phyloP scores from a whole-genome alignment of 2,888 invertebrate species.

The Epinotia demarniana region DNA sequence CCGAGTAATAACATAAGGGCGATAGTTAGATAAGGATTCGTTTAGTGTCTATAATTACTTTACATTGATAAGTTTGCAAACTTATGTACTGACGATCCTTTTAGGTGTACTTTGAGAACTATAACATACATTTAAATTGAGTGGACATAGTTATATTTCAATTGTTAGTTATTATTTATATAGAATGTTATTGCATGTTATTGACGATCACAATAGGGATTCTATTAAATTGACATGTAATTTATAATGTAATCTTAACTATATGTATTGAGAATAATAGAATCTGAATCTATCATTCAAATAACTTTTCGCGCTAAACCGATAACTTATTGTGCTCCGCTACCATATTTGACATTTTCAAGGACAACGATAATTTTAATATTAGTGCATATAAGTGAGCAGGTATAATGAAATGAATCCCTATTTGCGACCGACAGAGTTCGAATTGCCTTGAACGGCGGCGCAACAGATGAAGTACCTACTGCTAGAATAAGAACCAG shows the following conservation, averaged over 20 bases:
- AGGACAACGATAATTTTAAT: constrained; percentile 5
- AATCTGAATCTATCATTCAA: too few species aligned
- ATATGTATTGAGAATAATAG: too few species aligned
- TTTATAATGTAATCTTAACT: too few species aligned
- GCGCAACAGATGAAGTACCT: neutral
- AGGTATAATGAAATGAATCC: neutral
- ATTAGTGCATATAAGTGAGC: neutral
- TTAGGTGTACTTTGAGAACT: too few species aligned
- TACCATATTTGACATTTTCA: constrained; percentile 4
- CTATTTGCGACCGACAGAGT: neutral
- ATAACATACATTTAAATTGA: too few species aligned
- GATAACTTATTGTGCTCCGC: constrained; percentile 4
- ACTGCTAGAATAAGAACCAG: neutral
- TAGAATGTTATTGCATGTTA: too few species aligned
- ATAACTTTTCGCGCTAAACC: neutral
- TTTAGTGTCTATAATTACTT: constrained; percentile 20
- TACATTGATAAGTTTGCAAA: constrained; percentile 17
- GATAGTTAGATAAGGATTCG: neutral
- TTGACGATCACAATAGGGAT: too few species aligned
- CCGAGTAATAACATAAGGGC: neutral
- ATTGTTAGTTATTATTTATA: too few species aligned
- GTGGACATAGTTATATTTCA: too few species aligned
- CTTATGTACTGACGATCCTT: too few species aligned
- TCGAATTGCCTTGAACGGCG: neutral
- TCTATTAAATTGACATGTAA: too few species aligned